These are phyloP conservation scores for Ceyx margarethae DNA, from an alignment of 2,113 vertebrate genomes.

Conservation along the genomic window DNA sequence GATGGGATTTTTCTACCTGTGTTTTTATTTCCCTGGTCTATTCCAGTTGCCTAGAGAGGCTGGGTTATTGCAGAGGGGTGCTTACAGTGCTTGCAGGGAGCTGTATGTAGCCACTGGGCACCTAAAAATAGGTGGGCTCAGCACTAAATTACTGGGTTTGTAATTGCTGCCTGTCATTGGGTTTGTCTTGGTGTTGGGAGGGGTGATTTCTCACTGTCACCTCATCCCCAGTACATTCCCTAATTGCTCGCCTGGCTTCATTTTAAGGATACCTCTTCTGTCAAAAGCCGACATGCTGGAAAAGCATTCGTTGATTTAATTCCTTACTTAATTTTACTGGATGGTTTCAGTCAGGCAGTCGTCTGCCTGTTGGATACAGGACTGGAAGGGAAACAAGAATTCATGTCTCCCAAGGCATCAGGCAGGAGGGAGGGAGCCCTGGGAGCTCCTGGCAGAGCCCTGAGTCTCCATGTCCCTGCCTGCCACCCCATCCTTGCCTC, in stretches of 20 bases:
- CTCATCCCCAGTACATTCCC: accelerated
- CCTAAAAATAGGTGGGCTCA: background rate
- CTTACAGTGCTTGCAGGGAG: too few relatives aligned
- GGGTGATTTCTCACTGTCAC: background rate
- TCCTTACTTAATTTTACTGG: background rate
- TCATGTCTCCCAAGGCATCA: accelerated
- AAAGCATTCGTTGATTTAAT: background rate
- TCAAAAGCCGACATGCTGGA: background rate
- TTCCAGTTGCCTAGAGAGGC: background rate
- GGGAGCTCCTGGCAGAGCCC: background rate
- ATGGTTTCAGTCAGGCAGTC: background rate
- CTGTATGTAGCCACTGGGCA: background rate
- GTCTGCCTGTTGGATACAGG: background rate
- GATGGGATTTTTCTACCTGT: background rate
- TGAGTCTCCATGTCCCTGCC: accelerated
- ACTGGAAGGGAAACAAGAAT: conserved; percentile 20
- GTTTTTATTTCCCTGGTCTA: background rate
- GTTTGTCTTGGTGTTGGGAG: accelerated
- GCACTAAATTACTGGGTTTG: accelerated
- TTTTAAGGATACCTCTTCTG: background rate
- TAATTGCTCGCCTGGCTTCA: background rate
- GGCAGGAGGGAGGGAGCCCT: background rate
- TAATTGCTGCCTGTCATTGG: background rate
- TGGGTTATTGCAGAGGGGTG: background rate
- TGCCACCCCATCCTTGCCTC: background rate